Conservation (phyloP, 2,113 vertebrate genomes). For the Anhinga rufa region DNA sequence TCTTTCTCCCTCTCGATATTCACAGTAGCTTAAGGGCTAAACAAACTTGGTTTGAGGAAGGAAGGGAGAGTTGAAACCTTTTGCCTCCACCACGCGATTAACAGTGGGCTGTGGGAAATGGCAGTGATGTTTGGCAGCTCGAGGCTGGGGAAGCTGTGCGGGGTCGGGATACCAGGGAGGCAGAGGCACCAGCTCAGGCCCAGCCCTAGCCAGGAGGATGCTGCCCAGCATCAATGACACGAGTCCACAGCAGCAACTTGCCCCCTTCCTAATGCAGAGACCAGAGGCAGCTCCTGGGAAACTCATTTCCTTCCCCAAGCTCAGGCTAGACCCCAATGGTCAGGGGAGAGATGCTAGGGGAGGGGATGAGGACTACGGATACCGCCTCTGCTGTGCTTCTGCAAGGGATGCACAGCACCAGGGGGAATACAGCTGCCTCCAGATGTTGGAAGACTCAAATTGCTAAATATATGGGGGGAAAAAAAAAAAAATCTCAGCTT, state of each 20-base stretch:
- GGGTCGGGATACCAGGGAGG: neutral
- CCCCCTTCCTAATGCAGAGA: neutral
- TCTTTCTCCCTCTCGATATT: neutral
- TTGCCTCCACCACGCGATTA: neutral
- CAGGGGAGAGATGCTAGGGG: neutral
- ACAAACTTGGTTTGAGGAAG: slow-evolving; percentile 7
- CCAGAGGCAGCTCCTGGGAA: neutral
- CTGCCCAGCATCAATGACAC: neutral
- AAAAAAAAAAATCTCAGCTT: neutral
- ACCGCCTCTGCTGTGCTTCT: neutral
- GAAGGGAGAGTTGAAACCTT: neutral
- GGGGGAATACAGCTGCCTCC: neutral
- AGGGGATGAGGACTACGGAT: neutral
- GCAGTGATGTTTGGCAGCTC: neutral
- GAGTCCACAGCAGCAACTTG: neutral
- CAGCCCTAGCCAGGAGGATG: neutral
- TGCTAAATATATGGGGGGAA: neutral
- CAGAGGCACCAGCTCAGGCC: neutral
- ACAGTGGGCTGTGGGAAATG: neutral
- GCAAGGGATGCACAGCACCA: neutral
- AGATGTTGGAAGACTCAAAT: neutral
- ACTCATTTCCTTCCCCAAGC: neutral
- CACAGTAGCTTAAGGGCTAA: slow-evolving; percentile 41
- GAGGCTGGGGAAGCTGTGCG: neutral
- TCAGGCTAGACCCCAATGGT: fast-evolving